Base-by-base conservation (phyloP, 2,888 invertebrate genomes). In the Iselma pallidipennis region DNA sequence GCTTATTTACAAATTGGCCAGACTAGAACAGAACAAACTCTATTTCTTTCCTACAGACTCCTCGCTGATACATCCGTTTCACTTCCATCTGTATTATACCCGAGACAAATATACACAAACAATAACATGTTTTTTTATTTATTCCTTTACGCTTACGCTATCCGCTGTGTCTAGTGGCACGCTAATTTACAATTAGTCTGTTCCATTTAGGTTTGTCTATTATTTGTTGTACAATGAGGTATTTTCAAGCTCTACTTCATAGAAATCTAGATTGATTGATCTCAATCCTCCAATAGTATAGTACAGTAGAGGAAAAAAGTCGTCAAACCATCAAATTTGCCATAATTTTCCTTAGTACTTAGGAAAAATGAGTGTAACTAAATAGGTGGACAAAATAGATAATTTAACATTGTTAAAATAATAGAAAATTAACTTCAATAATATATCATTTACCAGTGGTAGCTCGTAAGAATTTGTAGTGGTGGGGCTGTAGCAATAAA, bases 351-450 rank as follows among this genome's bases (percentile, higher is more conserved):
- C 55, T 60, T 28, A 51, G 3, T 37, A 42, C 48, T 55, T 55
- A 55, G 56, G 52, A 52, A 37, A 45, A 49, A 57, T 53, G 59
- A 55, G 59, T 56, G 59, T 59, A 29, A 49, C 37, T 56, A 16
- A 19, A 54, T 21, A 45, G 59, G 56, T 59, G 59, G 63, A 63
- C 63, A 42, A 60, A 56, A 54, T n/a, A n/a, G n/a, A n/a, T 62
- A 58, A 62, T 58, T 59, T 63, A 31, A 63, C 23, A 59, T 52
- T 51, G 57, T 63, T 63, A 55, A 51, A 56, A 51, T 52, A 56
- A 60, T 55, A 56, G 51, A 55, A n/a, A 37, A 42, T 55, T 29
- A 42, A 26, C 42, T 55, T 59, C 50, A 59, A 51, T 59, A 16
- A 52, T 48, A 45, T 52, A 57, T 54, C 21, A 57, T 52, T 52